Base-by-base conservation (phyloP, 2,888 invertebrate genomes). In the Torymus tubicola region DNA sequence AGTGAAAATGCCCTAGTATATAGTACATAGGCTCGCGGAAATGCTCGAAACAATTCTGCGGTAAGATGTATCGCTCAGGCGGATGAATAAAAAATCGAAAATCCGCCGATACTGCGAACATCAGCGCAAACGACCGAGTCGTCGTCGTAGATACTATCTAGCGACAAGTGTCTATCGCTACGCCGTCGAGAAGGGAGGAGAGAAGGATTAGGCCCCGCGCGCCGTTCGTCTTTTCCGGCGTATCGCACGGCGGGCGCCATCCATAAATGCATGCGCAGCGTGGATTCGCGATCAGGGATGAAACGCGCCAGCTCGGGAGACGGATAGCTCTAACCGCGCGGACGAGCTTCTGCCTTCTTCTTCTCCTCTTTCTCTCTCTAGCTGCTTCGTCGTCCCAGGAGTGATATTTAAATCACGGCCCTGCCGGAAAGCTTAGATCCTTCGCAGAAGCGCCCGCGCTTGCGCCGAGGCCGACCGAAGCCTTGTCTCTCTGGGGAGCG, bases 361-460 rank as follows among this genome's bases (percentile, higher is more conserved):
- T 14, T 52, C 24, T 42, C 55, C 58, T 63, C 55, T 42, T 14
- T 55, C 31, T 50, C 18, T 50, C 18, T 18, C 13, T n/a, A 3
- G 58, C 58, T 55, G 18, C 55, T 55, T 52, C 73, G 63, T 78
- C 81, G 31, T 80, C 79, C 79, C 78, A 69, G 74, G 83, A 82
- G 84, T 83, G 83, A 84, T 84, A 86, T 86, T 86, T 84, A 84
- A 86, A 86, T 86, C 84, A 84, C 76, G 69, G 82, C 79, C 79
- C 81, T 81, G 60, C 52, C 82, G 81, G 77, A 75, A 81, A 81
- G 77, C 79, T 72, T 70, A 83, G 82, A 84, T 84, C 81, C 82
- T 53, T 42, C 42, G 68, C 53, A 58, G 53, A 57, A 67, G 61
- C 64, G n/a, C 12, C 53, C 58, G 71, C 58, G 14, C 10, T 53